These are phyloP conservation scores for Leptestheria dahalacensis DNA, from an alignment of 1,140 invertebrate species.

Conservation along the genomic window DNA sequence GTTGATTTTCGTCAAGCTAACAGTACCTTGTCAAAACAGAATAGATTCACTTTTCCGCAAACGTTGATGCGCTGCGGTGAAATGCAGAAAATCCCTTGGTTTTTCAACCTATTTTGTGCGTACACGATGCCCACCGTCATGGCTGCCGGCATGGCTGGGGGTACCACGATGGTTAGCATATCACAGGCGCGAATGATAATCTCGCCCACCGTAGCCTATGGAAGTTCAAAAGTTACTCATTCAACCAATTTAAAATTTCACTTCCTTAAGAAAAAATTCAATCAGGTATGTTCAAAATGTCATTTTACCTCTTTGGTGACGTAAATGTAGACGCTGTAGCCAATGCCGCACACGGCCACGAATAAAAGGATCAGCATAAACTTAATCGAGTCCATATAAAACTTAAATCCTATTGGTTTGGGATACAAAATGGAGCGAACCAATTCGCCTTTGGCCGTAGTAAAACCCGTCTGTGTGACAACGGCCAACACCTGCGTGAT, in stretches of 20 bases:
- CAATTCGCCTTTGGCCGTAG: slow-evolving; percentile 42
- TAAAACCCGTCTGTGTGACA: slow-evolving; percentile 39
- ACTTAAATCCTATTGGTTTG: slow-evolving; percentile 41
- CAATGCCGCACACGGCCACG: slow-evolving; percentile 34
- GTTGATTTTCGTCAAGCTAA: too few relatives aligned
- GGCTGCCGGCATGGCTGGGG: slow-evolving; percentile 80
- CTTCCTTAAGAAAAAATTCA: too few relatives aligned
- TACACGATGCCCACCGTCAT: slow-evolving; percentile 86
- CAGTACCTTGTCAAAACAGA: slow-evolving; percentile 99
- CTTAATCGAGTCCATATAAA: slow-evolving; percentile 38
- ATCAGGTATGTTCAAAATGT: too few relatives aligned
- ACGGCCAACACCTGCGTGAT: slow-evolving; percentile 35
- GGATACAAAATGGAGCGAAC: slow-evolving; percentile 43
- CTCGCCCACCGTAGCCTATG: slow-evolving; percentile 36
- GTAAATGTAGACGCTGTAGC: slow-evolving; percentile 32
- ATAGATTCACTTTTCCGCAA: slow-evolving; percentile 82
- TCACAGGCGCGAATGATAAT: slow-evolving; percentile 67
- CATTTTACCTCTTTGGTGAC: slow-evolving; percentile 23
- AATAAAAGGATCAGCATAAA: slow-evolving; percentile 34
- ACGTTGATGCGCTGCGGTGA: slow-evolving; percentile 87
- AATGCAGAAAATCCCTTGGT: slow-evolving; percentile 75
- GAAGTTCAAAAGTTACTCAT: too few relatives aligned
- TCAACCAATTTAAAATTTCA: too few relatives aligned
- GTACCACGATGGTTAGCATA: slow-evolving; percentile 82
- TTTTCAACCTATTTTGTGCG: slow-evolving; percentile 69